Evolutionary conservation across 2,888 invertebrate species (phyloP), one percentile per base, ranked within the genome.

Genomic region (Salpingus planirostris): DNA sequence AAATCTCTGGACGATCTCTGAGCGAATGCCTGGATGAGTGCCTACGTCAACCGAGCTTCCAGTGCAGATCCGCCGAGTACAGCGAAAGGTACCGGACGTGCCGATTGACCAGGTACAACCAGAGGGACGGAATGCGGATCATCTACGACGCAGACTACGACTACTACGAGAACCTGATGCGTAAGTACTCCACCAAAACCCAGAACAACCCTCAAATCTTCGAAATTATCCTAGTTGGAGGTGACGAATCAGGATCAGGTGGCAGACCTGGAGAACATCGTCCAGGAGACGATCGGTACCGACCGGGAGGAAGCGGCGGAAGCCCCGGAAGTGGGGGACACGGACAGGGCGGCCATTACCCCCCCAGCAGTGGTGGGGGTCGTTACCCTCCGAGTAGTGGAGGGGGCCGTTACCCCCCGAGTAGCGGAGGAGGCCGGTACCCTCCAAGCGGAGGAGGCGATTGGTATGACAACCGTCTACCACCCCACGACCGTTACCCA

Each of bases 1-100:
- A 90, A 66, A 87, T 89, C 53, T 87, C 86, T 3, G 87, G 88
- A 26, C 72, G 88, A 39, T 86, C 89, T 8, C 68, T 91, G 38
- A 89, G 88, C 65, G 90, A 91, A 64, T 91, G 91, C 57, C 64
- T 91, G 51, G 89, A 90, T 60, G 90, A 90, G 59, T 91, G 91
- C 59, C 69, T 90, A 43, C 70, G 89, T 42, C 89, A 89, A 66
- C 84, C 88, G 8, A 88, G 88, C 61, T 88, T 89, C 62, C 87
- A 87, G 55, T 90, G 90, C 68, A 77, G 87, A 57, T 88, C 88
- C 27, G 87, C 87, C 0, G 86, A 88, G 40, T 90, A 89, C 63
- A 88, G 88, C 50, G 88, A 89, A 57, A 74, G 88, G 13, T 86
- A 81, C 55, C 74, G 85, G 52, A 86, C 83, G 26, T 90, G 90